phyloP scores from a whole-genome alignment of 2,888 invertebrate genomes.

The Anthophora plumipes region DNA sequence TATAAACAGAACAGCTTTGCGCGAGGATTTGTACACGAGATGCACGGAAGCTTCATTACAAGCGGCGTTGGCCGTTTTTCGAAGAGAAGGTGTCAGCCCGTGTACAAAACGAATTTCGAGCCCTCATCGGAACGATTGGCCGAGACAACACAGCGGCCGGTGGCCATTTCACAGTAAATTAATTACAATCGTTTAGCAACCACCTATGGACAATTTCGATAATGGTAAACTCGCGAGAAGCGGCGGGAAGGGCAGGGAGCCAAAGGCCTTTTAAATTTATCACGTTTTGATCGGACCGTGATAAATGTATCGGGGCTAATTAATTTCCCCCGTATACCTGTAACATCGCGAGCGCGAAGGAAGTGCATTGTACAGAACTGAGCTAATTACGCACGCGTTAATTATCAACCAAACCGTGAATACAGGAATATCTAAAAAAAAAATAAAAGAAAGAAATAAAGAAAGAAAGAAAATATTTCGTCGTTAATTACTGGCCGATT shows the following conservation, averaged over 20 bases:
- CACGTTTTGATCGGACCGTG: slow-evolving; percentile 54
- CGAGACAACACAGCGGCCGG: slow-evolving; percentile 26
- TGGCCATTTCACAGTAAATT: slow-evolving; percentile 51
- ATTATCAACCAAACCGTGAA: slow-evolving; percentile 49
- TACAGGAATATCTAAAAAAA: not conserved
- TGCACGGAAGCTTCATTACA: not conserved
- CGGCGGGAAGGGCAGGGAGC: slow-evolving; percentile 3
- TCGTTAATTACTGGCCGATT: slow-evolving; percentile 23
- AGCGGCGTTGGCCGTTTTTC: not conserved
- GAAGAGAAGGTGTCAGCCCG: not conserved
- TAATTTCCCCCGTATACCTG: slow-evolving; percentile 63
- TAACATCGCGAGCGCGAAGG: slow-evolving; percentile 47
- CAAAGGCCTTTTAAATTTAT: slow-evolving; percentile 62
- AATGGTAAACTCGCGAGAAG: slow-evolving; percentile 60
- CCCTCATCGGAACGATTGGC: slow-evolving; percentile 6
- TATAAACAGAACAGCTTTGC: no score
- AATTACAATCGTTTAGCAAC: slow-evolving; percentile 63
- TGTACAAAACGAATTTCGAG: not conserved
- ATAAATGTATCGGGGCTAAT: slow-evolving; percentile 67
- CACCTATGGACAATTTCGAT: slow-evolving; percentile 58
- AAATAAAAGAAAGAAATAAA: not conserved
- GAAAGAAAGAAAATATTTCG: slow-evolving; percentile 5
- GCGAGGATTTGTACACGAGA: not conserved
- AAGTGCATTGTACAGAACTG: slow-evolving; percentile 38
- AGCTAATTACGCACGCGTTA: slow-evolving; percentile 59